Percentiles rank a stretch among this genome's conserved stretches.
Evolutionary conservation across 2,113 vertebrate genomes (phyloP).

Genomic region (Coregonus clupeaformis): DNA sequence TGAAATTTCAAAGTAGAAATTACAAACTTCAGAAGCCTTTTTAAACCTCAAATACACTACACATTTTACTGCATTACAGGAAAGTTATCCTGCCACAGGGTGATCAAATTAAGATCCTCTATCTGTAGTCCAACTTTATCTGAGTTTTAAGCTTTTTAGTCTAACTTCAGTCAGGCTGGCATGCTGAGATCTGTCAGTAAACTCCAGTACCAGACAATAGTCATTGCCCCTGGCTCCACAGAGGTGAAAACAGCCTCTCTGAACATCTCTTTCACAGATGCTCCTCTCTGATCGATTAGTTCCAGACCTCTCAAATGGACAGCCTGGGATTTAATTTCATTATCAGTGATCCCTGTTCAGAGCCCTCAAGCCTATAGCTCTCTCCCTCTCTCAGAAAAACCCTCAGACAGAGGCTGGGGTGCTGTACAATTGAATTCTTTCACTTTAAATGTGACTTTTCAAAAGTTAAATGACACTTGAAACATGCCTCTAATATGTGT

Average conservation of each 20-base stretch:
- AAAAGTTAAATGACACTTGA: too few relatives aligned
- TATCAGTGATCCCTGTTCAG: slow-evolving; percentile 66
- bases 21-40: too few relatives aligned
- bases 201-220: slow-evolving; percentile 62
- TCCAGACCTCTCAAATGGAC: slow-evolving; percentile 71
- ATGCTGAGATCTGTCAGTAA: slow-evolving; percentile 41
- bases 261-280: slow-evolving; percentile 73
- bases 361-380: slow-evolving; percentile 46
- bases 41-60: too few relatives aligned
- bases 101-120: too few relatives aligned
- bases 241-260: slow-evolving; percentile 57
- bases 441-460: too few relatives aligned
- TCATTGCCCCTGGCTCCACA: slow-evolving; percentile 62
- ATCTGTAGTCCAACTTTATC: too few relatives aligned
- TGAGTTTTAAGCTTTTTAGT: background rate
- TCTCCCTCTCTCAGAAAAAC: background rate
- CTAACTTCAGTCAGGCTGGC: slow-evolving; percentile 19
- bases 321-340: slow-evolving; percentile 74
- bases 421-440: slow-evolving; percentile 54
- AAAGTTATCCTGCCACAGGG: too few relatives aligned
- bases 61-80: too few relatives aligned
- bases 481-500: too few relatives aligned
- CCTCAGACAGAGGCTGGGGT: slow-evolving; percentile 34
- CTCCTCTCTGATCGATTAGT: slow-evolving; percentile 74
- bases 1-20: too few relatives aligned